Conservation (phyloP, 2,888 invertebrate species). For the Serrognathus titanus region DNA sequence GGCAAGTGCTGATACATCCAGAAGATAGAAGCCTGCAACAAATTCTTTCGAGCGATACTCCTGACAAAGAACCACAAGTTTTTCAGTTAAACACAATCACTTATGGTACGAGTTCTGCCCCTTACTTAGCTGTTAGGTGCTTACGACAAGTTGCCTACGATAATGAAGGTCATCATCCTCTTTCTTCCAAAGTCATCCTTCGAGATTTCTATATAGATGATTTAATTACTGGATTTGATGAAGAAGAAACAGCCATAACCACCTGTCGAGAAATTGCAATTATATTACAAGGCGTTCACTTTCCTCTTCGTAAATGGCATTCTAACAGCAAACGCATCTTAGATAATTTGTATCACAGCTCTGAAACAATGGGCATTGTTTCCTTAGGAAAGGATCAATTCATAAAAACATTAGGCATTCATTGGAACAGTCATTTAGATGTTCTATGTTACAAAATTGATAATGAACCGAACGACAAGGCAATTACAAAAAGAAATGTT, state of each 20-base stretch:
- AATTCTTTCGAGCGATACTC: neutral
- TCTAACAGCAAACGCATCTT: neutral
- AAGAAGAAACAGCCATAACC: too few species aligned
- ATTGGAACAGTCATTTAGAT: neutral
- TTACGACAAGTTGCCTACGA: neutral
- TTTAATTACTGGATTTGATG: too few species aligned
- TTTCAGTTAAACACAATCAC: neutral
- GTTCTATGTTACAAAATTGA: neutral
- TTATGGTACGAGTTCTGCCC: neutral
- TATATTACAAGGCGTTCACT: neutral
- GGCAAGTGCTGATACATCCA: neutral
- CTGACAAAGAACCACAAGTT: neutral
- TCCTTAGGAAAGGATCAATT: neutral
- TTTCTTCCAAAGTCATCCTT: neutral
- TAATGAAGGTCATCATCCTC: neutral
- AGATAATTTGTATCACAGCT: neutral
- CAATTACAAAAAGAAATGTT: conserved; percentile 10
- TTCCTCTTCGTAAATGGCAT: neutral
- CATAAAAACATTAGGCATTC: neutral
- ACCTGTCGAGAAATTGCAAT: neutral
- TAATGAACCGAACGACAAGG: neutral
- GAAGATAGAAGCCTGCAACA: neutral
- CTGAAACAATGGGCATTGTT: neutral
- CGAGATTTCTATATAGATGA: too few species aligned
- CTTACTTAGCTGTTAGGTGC: neutral